Percentiles rank a stretch among this genome's conserved stretches.
phyloP scores from a whole-genome alignment of 2,797 vertebrate species.

The Clarias laeviceps region DNA sequence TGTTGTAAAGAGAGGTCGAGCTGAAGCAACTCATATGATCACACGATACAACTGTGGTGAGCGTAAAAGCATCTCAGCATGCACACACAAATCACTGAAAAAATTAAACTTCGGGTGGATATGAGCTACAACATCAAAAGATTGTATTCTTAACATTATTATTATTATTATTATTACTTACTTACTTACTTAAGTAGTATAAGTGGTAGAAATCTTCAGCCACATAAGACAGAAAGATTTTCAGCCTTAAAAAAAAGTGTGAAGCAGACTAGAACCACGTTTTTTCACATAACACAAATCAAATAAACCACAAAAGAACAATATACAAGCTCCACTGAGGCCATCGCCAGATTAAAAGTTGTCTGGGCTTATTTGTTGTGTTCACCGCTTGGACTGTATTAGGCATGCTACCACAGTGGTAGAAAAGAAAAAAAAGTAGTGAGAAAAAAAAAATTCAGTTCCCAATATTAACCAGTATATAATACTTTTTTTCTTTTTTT shows the following conservation, averaged over 20 bases:
- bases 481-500: background rate
- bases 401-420: background rate
- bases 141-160: background rate
- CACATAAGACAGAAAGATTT: background rate
- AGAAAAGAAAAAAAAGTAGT: no score
- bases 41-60: background rate
- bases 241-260: background rate
- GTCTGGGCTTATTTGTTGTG: background rate
- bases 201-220: background rate
- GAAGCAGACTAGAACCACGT: background rate
- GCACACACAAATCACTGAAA: no score
- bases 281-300: conserved; percentile 2
- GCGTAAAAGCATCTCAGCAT: background rate
- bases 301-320: background rate
- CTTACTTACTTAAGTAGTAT: background rate
- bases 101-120: background rate
- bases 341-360: background rate
- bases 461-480: background rate
- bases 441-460: background rate
- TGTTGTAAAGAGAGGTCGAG: background rate
- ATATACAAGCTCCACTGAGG: background rate
- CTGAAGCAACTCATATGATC: background rate
- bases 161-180: background rate
- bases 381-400: background rate
- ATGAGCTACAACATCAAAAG: background rate